Evolutionary conservation across 2,113 vertebrate genomes (phyloP).

Genomic region (Mustela lutreola): DNA sequence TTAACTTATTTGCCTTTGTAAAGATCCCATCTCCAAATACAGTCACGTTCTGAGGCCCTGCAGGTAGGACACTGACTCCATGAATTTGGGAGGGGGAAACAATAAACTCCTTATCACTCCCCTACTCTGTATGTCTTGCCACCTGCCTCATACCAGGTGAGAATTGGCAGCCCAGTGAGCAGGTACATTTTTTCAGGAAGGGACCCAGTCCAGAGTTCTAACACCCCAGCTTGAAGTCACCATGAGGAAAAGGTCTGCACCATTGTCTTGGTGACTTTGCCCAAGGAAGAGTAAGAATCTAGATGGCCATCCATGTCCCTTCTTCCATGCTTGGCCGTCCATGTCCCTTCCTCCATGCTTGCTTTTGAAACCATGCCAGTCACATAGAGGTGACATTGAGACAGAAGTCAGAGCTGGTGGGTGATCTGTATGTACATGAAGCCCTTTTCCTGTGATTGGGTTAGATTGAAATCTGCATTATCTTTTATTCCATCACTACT

Average conservation of each 20-base stretch:
- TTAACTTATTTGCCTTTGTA: not conserved
- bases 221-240: not conserved
- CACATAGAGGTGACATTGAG: not conserved
- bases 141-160: not conserved
- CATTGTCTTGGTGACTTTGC: not conserved
- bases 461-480: not conserved
- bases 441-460: not conserved
- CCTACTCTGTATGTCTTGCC: not conserved
- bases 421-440: not conserved
- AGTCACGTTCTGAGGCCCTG: not conserved
- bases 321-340: accelerated
- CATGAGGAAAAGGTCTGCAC: too few species aligned
- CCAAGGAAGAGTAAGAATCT: not conserved
- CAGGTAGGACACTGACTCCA: too few species aligned
- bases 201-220: accelerated
- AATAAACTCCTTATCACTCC: accelerated
- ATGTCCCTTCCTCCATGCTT: accelerated
- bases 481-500: not conserved
- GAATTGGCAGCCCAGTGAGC: accelerated
- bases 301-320: accelerated
- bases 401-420: not conserved
- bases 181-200: not conserved
- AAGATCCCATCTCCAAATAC: not conserved
- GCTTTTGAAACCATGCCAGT: not conserved
- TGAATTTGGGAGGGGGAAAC: accelerated